These are phyloP conservation scores for Perca schrenkii DNA, from an alignment of 2,113 vertebrate species.

Conservation along the genomic window DNA sequence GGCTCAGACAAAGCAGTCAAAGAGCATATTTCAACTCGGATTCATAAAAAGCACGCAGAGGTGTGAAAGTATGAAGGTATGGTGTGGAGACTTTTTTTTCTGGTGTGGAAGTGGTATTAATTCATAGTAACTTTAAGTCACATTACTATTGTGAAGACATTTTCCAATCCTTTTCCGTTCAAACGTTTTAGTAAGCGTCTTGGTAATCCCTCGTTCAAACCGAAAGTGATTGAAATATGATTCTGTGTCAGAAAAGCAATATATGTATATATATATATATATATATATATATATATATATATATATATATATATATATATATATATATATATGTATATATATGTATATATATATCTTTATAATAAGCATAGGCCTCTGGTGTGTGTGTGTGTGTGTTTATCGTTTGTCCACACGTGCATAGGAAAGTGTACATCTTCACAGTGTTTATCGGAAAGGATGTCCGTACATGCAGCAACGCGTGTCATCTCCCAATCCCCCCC, in stretches of 20 bases:
- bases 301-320: no score
- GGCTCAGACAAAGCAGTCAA: conserved; percentile 45
- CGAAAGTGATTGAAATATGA: conserved; percentile 41
- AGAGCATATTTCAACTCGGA: conserved; percentile 35
- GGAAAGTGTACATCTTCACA: background rate
- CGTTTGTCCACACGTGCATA: background rate
- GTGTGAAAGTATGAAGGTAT: conserved; percentile 34
- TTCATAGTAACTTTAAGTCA: conserved; percentile 27
- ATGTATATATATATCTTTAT: background rate
- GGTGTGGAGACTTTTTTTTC: conserved; percentile 13
- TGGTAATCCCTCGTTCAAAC: conserved; percentile 27
- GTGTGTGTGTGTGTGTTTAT: conserved; percentile 10
- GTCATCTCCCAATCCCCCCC: conserved; percentile 9
- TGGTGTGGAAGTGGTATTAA: conserved; percentile 24
- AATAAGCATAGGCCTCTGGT: background rate
- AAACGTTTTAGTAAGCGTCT: conserved; percentile 2
- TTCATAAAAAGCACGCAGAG: conserved; percentile 31
- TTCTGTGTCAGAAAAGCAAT: conserved; percentile 2
- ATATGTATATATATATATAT: no score
- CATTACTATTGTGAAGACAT: background rate
- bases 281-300: no score
- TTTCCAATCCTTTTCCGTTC: conserved; percentile 11
- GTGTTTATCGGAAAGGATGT: conserved; percentile 30
- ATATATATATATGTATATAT: no score
- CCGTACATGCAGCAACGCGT: background rate